Evolutionary conservation across 2,113 vertebrate genomes (phyloP), one percentile per base, ranked within the genome.

Genomic region (Megalops atlanticus): DNA sequence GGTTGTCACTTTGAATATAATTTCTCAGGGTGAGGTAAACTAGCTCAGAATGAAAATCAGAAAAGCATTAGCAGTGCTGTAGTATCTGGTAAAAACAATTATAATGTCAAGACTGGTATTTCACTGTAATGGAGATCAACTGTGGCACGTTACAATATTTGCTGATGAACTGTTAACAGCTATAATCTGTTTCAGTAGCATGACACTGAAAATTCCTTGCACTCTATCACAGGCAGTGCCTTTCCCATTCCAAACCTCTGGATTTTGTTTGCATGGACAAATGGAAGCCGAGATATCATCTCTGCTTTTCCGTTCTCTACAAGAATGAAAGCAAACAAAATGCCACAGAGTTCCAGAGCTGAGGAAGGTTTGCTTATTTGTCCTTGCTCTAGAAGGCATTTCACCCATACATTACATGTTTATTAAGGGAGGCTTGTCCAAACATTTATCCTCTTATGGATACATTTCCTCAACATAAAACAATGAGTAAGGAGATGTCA

Each of bases 251-350:
- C 88, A 88, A 72, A 54, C 77, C 81, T 70, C 80, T 88, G 80
- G 84, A 81, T 80, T 82, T 89, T 85, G 84, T 90, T 88, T 86
- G 83, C 83, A 86, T 64, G 80, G 87, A 86, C 86, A 91, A 92
- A 94, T 94, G 87, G 85, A 84, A 91, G 84, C 72, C 77, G 52
- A 92, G 93, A 94, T 94, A 91, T 21, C 1, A 80, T 41, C 84
- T 87, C 43, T 86, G 88, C 87, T 90, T 86, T 83, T 90, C 80
- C 86, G 83, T 84, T 87, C 82, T 85, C 82, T 84, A 87, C 80
- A 64, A 36, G 84, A 80, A 86, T 86, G 89, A 93, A 93, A 90
- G 88, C 89, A 93, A 92, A 93, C 91, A 92, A 85, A 88, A 81
- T 86, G 82, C 82, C 77, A 84, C 70, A 89, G 86, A 47, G 81